Evolutionary conservation across 2,113 vertebrate genomes (phyloP), one percentile per base, ranked within the genome.

Genomic region (Steatornis caripensis): DNA sequence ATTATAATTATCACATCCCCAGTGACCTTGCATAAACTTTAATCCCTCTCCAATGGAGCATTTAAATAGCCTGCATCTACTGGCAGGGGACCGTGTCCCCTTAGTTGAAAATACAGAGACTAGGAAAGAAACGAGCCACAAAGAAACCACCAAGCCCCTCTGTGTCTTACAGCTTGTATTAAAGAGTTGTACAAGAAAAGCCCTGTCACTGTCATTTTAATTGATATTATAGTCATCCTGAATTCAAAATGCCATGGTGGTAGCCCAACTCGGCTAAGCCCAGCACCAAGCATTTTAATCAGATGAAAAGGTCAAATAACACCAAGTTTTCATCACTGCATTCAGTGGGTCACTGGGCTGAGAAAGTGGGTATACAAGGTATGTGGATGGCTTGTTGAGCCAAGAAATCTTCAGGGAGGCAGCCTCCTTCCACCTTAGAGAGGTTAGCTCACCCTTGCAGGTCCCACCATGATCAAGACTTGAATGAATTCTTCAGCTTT

Each of bases 1-100:
- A 99, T 99, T 99, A 99, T 99, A 99, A 99, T 99, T 99, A 99
- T 99, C 99, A 99, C 99, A 99, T 99, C 99, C 99, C 99, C 99
- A 98, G 99, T 99, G 99, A 99, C 99, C 99, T 99, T 99, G 99
- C 99, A 99, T 99, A 99, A 99, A 99, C 99, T 99, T 99, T 99
- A 99, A 99, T 99, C 99, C 99, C 99, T 99, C 99, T 99, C 99
- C 99, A 99, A 99, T 99, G 99, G 99, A 99, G 99, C 99, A 99
- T 99, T 99, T 99, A 99, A 99, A 99, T 99, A 99, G 99, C 98
- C 99, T 99, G 98, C 98, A 98, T 98, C 95, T 98, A 97, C 98
- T 98, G 98, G 98, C 97, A 95, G 82, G 98, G 96, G 97, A 98
- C 98, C 96, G 92, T 95, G 93, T 96, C 98, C 97, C 97, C 97